phyloP scores from a whole-genome alignment of 2,888 invertebrate genomes.

The Peribatodes rhomboidaria region DNA sequence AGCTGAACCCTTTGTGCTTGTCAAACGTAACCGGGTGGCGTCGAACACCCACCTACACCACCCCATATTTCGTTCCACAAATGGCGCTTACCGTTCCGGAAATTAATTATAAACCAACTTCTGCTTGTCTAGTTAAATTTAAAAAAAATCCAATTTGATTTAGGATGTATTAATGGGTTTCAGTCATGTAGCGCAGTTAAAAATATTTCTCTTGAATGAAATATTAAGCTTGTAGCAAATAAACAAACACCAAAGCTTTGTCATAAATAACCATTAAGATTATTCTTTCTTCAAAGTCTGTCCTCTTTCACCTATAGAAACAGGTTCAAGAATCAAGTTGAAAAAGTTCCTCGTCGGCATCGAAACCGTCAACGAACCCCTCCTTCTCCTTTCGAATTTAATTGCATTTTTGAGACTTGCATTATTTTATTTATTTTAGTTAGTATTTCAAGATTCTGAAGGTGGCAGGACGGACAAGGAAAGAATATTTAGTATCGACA shows the following conservation, averaged over 20 bases:
- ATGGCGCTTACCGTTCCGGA: constrained; percentile 36
- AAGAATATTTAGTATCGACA: constrained; percentile 79
- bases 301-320: constrained; percentile 72
- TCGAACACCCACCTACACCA: constrained; percentile 55
- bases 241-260: neutral
- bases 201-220: neutral
- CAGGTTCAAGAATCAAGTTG: constrained; percentile 59
- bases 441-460: constrained; percentile 50
- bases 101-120: constrained; percentile 38
- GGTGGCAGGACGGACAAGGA: constrained; percentile 58
- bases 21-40: constrained; percentile 51
- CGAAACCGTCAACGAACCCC: neutral
- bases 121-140: constrained; percentile 24
- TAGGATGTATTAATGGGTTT: neutral
- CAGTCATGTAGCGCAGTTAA: neutral
- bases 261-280: neutral
- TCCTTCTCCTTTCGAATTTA: neutral
- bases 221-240: neutral
- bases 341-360: constrained; percentile 25
- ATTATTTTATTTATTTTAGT: constrained; percentile 5
- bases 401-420: neutral
- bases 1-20: constrained; percentile 62
- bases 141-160: constrained; percentile 18
- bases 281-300: constrained; percentile 37
- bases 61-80: constrained; percentile 53